Base-by-base conservation (phyloP, 1,140 invertebrate species). In the Battus philenor region DNA sequence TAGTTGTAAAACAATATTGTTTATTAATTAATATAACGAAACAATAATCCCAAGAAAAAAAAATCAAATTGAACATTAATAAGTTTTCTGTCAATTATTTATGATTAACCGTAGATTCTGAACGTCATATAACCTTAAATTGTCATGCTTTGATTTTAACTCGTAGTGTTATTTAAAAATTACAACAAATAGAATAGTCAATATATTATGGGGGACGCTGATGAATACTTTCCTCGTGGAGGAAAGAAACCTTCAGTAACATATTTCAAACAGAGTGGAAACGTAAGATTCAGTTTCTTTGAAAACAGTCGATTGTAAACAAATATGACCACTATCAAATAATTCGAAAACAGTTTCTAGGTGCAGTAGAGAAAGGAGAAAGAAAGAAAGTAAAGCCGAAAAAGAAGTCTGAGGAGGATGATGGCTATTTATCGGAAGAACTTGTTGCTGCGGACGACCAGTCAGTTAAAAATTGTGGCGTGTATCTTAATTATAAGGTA, bases 141-240 rank as follows among this genome's bases (percentile, higher is more conserved):
- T 38, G 10, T 54, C 50, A 54, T 34, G 51, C 26, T 31, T 43
- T 16, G 3, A 11, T 44, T 32, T 11, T 10, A n/a, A 11, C 12
- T 30, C 12, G 11, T 11, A 10, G 1, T 10, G 5, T 11, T 15
- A 17, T 26, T 12, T 8, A 26, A 33, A 41, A 24, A 32, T 9
- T 39, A 43, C 9, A 34, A 15, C 12, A 13, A 29, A 8, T 30
- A 18, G n/a, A 33, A 27, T 50, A 32, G 15, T 27, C 20, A 36
- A n/a, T 22, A 38, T 26, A 66, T 33, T 30, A 81, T 82, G 82
- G 70, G 54, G 26, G 71, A 76, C 17, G 62, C 57, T 7, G 84
- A 87, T 44, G 77, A 86, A 59, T 85, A 83, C 52, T 88, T 88
- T 68, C 87, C 87, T 10, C 70, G 87, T 58, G 87, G 87, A 15